Conservation (phyloP, 2,888 invertebrate genomes). For the Panzeria rudis region DNA sequence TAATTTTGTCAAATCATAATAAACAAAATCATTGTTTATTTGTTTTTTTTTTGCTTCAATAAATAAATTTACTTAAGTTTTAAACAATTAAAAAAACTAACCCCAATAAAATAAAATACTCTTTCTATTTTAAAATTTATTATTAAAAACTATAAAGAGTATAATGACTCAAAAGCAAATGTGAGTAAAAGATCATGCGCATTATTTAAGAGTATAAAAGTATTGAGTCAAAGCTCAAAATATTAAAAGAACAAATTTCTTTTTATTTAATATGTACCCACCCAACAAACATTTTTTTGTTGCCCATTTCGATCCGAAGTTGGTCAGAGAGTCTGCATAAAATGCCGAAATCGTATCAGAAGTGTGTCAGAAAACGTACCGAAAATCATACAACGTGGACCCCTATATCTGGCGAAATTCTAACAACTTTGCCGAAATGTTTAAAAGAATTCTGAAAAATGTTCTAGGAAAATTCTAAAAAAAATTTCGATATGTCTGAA, state of each 20-base stretch:
- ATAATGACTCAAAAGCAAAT: background rate
- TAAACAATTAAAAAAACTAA: slow-evolving; percentile 20
- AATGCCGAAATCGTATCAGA: too few species aligned
- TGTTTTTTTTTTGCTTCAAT: background rate
- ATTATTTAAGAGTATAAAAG: background rate
- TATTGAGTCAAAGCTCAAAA: background rate
- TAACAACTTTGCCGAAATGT: too few species aligned
- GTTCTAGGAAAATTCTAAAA: too few species aligned
- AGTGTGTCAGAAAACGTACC: too few species aligned
- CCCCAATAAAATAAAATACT: background rate
- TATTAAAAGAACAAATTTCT: background rate
- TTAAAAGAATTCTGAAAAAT: too few species aligned
- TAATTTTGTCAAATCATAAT: slow-evolving; percentile 14
- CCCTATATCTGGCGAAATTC: too few species aligned
- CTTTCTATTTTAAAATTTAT: background rate
- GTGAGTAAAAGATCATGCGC: slow-evolving; percentile 1
- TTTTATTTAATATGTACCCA: background rate
- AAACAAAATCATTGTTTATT: slow-evolving; percentile 40
- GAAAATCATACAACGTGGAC: too few species aligned
- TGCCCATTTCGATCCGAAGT: too few species aligned
- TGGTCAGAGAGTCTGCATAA: too few species aligned
- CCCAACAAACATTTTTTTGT: too few species aligned
- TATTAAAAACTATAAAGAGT: background rate
- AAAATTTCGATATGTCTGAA: too few species aligned
- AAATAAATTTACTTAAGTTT: background rate